Conservation (phyloP, 2,888 invertebrate genomes). For the Trissolcus brochymenae region DNA sequence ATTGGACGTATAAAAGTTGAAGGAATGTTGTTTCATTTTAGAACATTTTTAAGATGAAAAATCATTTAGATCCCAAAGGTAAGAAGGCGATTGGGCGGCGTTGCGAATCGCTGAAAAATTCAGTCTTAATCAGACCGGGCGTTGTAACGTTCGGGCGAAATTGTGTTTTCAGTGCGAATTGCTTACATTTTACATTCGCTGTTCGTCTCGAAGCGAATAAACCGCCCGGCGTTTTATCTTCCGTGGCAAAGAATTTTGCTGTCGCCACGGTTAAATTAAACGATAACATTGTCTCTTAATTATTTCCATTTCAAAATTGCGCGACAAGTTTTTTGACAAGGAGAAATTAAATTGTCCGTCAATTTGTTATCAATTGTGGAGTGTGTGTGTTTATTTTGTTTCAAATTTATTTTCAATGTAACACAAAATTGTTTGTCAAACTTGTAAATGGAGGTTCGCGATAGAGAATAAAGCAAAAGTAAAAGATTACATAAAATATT, state of each 20-base stretch:
- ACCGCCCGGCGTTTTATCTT: slow-evolving; percentile 32
- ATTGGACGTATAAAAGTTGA: background rate
- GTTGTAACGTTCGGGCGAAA: slow-evolving; percentile 42
- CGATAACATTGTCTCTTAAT: slow-evolving; percentile 70
- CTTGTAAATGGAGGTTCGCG: background rate
- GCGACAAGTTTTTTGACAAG: slow-evolving; percentile 55
- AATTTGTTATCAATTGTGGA: too few relatives aligned
- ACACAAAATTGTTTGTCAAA: too few relatives aligned
- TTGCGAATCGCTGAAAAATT: slow-evolving; percentile 54
- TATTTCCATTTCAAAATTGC: slow-evolving; percentile 62
- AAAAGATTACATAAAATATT: slow-evolving; percentile 10
- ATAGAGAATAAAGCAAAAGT: background rate
- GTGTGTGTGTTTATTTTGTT: too few relatives aligned
- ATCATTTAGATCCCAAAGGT: slow-evolving; percentile 44
- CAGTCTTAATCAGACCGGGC: slow-evolving; percentile 51
- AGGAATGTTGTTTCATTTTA: too few relatives aligned
- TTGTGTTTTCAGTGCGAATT: slow-evolving; percentile 42
- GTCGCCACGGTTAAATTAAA: slow-evolving; percentile 62
- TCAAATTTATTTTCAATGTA: background rate
- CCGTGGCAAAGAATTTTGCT: slow-evolving; percentile 25
- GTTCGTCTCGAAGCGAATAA: slow-evolving; percentile 33
- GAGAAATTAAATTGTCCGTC: background rate
- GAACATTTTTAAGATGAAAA: slow-evolving; percentile 11
- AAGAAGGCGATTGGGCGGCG: slow-evolving; percentile 35
- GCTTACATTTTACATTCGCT: slow-evolving; percentile 57